phyloP scores from a whole-genome alignment of 1,140 invertebrate genomes.

The Trichogramma pretiosum region DNA sequence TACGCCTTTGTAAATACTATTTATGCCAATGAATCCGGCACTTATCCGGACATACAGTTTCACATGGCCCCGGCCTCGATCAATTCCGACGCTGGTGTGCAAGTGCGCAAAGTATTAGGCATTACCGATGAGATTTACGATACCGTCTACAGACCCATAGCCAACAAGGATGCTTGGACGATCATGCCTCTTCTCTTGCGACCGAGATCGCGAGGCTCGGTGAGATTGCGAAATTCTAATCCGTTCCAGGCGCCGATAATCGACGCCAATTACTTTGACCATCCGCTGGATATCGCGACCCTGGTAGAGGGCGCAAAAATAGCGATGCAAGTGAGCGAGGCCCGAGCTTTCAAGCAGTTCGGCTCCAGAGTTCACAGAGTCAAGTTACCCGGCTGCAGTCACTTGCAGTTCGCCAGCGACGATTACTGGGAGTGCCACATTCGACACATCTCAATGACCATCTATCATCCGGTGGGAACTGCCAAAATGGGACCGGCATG shows the following conservation, averaged over 20 bases:
- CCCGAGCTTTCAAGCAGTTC: constrained; percentile 71
- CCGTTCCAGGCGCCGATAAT: constrained; percentile 80
- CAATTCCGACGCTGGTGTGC: constrained; percentile 65
- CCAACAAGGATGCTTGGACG: constrained; percentile 70
- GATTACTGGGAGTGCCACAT: constrained; percentile 79
- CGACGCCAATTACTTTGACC: constrained; percentile 79
- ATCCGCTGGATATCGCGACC: constrained; percentile 65
- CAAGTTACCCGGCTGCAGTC: constrained; percentile 69
- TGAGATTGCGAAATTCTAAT: constrained; percentile 65
- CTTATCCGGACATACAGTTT: constrained; percentile 77
- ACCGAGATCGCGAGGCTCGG: constrained; percentile 69
- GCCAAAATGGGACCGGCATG: constrained; percentile 74
- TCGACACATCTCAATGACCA: constrained; percentile 75
- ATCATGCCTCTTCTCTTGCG: constrained; percentile 73
- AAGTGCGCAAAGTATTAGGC: constrained; percentile 70
- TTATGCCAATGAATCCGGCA: constrained; percentile 61
- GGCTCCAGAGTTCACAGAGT: constrained; percentile 63
- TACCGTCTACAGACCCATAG: constrained; percentile 65
- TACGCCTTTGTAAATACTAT: constrained; percentile 76
- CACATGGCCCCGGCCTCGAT: constrained; percentile 81
- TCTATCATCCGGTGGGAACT: constrained; percentile 75
- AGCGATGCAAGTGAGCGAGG: constrained; percentile 60
- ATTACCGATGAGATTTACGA: constrained; percentile 74
- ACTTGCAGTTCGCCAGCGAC: constrained; percentile 63
- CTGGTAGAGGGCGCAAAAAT: constrained; percentile 76